Conservation (phyloP, 2,888 invertebrate species). For the Drosophila colorata region DNA sequence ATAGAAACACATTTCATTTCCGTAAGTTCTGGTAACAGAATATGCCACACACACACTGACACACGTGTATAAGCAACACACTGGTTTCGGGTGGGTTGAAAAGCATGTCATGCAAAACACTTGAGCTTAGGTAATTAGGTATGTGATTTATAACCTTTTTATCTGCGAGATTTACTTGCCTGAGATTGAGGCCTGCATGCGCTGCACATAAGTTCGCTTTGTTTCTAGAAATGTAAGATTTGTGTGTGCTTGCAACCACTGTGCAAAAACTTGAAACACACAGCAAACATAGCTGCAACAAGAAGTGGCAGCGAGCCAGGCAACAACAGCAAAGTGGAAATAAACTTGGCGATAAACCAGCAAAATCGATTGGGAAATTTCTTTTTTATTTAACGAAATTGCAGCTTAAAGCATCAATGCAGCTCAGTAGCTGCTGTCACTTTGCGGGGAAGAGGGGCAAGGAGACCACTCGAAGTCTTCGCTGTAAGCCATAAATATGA, state of each 20-base stretch:
- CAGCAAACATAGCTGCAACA: conserved; percentile 16
- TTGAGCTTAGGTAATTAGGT: not conserved
- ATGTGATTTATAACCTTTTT: not conserved
- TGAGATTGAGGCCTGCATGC: not conserved
- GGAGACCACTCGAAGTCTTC: conserved; percentile 30
- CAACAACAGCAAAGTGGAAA: conserved; percentile 68
- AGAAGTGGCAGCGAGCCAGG: conserved; percentile 40
- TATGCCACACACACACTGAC: conserved; percentile 37
- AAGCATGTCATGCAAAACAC: not conserved
- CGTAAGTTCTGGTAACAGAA: conserved; percentile 70
- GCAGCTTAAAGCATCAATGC: conserved; percentile 81
- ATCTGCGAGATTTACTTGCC: not conserved
- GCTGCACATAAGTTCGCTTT: not conserved
- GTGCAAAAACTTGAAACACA: conserved; percentile 30
- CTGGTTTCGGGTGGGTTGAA: conserved; percentile 11
- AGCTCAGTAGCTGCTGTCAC: conserved; percentile 54
- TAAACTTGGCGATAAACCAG: conserved; percentile 80
- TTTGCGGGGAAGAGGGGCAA: not conserved
- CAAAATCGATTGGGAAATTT: conserved; percentile 75
- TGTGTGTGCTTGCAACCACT: conserved; percentile 14
- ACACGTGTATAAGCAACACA: conserved; percentile 21
- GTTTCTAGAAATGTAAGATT: not conserved
- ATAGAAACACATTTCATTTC: conserved; percentile 81
- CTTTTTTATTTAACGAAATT: conserved; percentile 76
- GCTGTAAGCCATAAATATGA: conserved; percentile 30